Conservation (phyloP, 2,113 vertebrate species). For the Corvus cornix region DNA sequence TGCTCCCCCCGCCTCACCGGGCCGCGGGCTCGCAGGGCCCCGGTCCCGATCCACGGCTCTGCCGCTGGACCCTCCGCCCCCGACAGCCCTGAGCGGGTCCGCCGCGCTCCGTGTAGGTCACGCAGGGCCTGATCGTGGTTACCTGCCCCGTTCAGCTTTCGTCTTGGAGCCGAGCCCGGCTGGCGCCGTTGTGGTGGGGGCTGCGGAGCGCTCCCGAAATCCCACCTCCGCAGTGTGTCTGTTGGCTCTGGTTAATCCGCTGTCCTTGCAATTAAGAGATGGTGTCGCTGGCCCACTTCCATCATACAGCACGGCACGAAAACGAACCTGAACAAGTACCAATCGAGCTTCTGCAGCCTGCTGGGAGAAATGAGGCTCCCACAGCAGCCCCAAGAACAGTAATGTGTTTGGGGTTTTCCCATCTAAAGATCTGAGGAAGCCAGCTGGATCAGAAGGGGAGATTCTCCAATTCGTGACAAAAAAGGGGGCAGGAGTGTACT, state of each 20-base stretch:
- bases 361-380: not conserved
- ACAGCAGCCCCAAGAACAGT: not conserved
- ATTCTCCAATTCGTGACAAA: not conserved
- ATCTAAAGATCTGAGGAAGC: not conserved
- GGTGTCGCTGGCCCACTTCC: not conserved
- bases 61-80: too few relatives aligned
- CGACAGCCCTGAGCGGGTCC: too few relatives aligned
- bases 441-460: not conserved
- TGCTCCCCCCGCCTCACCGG: fast-evolving
- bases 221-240: not conserved
- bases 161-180: not conserved
- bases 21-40: not conserved
- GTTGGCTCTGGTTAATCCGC: not conserved
- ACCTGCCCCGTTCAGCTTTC: too few relatives aligned
- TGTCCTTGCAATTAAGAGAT: not conserved
- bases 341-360: not conserved
- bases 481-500: not conserved
- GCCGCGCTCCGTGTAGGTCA: not conserved
- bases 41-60: too few relatives aligned
- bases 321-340: too few relatives aligned
- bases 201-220: not conserved
- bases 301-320: fast-evolving
- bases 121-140: not conserved
- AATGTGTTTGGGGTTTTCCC: fast-evolving
- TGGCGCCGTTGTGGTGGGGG: not conserved